These are phyloP conservation scores for Antitype chi DNA, from an alignment of 2,888 invertebrate genomes.

Conservation along the genomic window DNA sequence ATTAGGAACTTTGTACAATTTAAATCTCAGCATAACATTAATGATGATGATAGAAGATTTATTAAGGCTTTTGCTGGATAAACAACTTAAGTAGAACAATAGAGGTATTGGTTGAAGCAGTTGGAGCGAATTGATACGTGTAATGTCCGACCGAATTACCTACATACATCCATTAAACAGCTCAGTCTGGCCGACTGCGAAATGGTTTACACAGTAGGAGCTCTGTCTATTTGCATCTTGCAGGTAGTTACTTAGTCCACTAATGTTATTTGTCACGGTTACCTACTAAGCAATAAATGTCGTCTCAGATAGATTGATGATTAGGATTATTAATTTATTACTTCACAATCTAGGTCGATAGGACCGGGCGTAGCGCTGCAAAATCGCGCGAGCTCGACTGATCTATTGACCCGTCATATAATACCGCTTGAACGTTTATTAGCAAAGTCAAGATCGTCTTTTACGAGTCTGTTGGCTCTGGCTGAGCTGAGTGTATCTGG, in stretches of 20 bases:
- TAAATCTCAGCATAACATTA: slow-evolving; percentile 30
- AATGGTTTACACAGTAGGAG: slow-evolving; percentile 14
- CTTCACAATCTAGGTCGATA: slow-evolving; percentile 58
- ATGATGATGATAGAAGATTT: slow-evolving; percentile 19
- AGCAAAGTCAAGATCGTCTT: slow-evolving; percentile 68
- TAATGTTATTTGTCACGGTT: slow-evolving; percentile 68
- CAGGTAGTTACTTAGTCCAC: slow-evolving; percentile 32
- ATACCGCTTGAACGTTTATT: slow-evolving; percentile 69
- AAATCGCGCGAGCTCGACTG: slow-evolving; percentile 64
- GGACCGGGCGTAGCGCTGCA: slow-evolving; percentile 60
- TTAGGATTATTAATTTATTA: slow-evolving; percentile 70
- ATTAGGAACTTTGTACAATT: slow-evolving; percentile 47
- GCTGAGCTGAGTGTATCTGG: slow-evolving; percentile 52
- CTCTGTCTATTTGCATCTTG: slow-evolving; percentile 50
- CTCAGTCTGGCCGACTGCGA: slow-evolving; percentile 41
- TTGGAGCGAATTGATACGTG: slow-evolving; percentile 24
- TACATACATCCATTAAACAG: slow-evolving; percentile 57
- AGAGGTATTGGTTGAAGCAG: not conserved
- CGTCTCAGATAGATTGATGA: slow-evolving; percentile 64
- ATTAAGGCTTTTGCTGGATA: slow-evolving; percentile 12
- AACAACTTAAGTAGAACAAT: slow-evolving; percentile 17
- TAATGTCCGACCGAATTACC: slow-evolving; percentile 65
- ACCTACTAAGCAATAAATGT: slow-evolving; percentile 61
- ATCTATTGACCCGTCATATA: slow-evolving; percentile 73
- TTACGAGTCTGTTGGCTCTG: slow-evolving; percentile 47